Percentiles rank a stretch among this genome's conserved stretches.
Evolutionary conservation across 2,888 invertebrate species (phyloP).

Genomic region (Phyllotreta striolata): DNA sequence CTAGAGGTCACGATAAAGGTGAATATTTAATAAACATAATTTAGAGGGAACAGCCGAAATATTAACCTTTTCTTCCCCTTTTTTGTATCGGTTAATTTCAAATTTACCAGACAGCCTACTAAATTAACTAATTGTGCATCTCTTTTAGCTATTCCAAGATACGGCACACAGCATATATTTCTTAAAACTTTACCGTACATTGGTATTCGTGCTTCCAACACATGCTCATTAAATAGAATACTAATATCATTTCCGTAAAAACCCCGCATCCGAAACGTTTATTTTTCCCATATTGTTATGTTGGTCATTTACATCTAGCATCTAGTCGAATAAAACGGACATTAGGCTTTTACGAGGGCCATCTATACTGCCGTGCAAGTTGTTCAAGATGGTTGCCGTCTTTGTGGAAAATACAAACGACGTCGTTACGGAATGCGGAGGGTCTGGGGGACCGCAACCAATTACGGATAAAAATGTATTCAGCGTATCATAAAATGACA

Average conservation of each 20-base stretch:
- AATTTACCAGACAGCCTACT: no score
- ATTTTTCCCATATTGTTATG: constrained; percentile 19
- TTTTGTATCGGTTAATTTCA: no score
- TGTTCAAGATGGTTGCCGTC: constrained; percentile 45
- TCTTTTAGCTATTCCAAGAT: no score
- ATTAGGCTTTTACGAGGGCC: constrained; percentile 38
- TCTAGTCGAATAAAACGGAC: constrained; percentile 25
- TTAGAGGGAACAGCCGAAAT: constrained; percentile 8
- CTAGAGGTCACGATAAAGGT: constrained; percentile 15
- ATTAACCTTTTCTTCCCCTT: not conserved
- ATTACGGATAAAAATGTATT: constrained; percentile 29
- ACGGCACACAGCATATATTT: no score
- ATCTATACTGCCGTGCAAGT: constrained; percentile 43
- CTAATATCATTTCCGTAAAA: not conserved
- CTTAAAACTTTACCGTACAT: no score
- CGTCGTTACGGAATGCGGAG: constrained; percentile 50
- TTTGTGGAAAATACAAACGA: constrained; percentile 51
- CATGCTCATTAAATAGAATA: no score
- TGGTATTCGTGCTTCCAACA: no score
- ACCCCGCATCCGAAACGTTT: constrained; percentile 1
- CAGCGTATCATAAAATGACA: constrained; percentile 29
- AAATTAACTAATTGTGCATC: no score
- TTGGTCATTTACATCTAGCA: constrained; percentile 29
- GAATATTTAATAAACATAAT: constrained; percentile 15
- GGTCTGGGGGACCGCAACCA: constrained; percentile 23